phyloP scores from a whole-genome alignment of 2,888 invertebrate genomes.

The Anagyrus pseudococci region DNA sequence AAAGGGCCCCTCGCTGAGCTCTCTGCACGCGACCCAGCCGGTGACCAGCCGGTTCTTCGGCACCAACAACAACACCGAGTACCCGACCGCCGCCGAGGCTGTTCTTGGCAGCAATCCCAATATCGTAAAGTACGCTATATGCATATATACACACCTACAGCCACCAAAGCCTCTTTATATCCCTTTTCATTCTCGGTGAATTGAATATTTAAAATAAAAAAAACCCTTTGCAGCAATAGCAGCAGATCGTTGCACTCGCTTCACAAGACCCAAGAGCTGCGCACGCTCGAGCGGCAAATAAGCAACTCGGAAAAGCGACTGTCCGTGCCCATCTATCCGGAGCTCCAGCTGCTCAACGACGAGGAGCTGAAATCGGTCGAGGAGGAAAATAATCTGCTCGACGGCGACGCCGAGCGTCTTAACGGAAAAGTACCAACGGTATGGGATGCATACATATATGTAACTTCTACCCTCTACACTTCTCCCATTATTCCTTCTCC shows the following conservation, averaged over 20 bases:
- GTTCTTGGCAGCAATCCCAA: constrained; percentile 68
- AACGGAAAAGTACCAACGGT: constrained; percentile 57
- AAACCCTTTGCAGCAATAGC: constrained; percentile 28
- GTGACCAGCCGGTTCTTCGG: constrained; percentile 63
- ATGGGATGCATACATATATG: too few species aligned
- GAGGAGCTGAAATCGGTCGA: constrained; percentile 53
- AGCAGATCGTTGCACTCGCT: constrained; percentile 54
- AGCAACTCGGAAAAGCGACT: constrained; percentile 55
- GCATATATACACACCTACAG: too few species aligned
- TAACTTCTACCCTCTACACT: too few species aligned
- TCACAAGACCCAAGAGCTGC: constrained; percentile 49
- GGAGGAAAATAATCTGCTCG: constrained; percentile 57
- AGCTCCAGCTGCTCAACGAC: constrained; percentile 48
- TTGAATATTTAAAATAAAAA: too few species aligned
- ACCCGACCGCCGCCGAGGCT: constrained; percentile 81
- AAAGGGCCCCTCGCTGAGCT: constrained; percentile 53
- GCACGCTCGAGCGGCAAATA: constrained; percentile 46
- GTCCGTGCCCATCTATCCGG: constrained; percentile 56
- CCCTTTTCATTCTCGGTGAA: not conserved
- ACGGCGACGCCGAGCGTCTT: constrained; percentile 54
- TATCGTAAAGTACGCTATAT: constrained; percentile 50
- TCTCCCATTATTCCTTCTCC: too few species aligned
- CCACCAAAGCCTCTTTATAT: too few species aligned
- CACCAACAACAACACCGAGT: constrained; percentile 74
- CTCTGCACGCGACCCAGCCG: constrained; percentile 53